Percentiles rank a stretch among this genome's conserved stretches.
Evolutionary conservation across 2,888 invertebrate genomes (phyloP).

Genomic region (Digitonthophagus gazella): DNA sequence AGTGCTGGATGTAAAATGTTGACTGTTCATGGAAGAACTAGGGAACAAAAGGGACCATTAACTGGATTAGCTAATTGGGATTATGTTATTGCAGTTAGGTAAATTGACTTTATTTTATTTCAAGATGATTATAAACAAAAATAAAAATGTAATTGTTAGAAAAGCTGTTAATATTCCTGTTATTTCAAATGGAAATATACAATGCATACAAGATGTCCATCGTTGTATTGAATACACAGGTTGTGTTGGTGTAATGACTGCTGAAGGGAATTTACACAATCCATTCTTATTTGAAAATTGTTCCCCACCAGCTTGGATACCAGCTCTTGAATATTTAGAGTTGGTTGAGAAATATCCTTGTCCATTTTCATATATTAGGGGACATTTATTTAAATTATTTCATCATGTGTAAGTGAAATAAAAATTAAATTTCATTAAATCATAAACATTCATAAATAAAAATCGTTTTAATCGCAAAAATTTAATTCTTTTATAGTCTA

Average conservation of each 20-base stretch:
- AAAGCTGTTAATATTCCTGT: constrained; percentile 87
- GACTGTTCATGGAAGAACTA: constrained; percentile 93
- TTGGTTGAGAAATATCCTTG: constrained; percentile 81
- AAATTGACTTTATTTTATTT: too few relatives aligned
- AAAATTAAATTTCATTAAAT: constrained; percentile 13
- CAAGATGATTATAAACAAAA: background rate
- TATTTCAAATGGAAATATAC: constrained; percentile 97
- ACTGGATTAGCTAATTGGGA: constrained; percentile 95
- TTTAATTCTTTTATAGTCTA: constrained; percentile 65
- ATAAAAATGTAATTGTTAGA: constrained; percentile 51
- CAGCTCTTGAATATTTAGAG: constrained; percentile 84
- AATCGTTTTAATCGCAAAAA: constrained; percentile 1
- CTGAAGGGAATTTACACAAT: constrained; percentile 96
- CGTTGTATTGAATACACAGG: constrained; percentile 83
- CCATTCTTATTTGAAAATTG: constrained; percentile 84
- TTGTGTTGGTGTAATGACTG: constrained; percentile 85
- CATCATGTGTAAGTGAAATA: constrained; percentile 77
- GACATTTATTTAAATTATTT: constrained; percentile 95
- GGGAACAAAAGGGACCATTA: constrained; percentile 93
- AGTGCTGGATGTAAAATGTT: constrained; percentile 87
- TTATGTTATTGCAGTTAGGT: constrained; percentile 89
- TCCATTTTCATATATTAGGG: constrained; percentile 84
- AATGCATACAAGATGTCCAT: constrained; percentile 81
- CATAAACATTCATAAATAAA: constrained; percentile 18
- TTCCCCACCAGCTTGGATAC: constrained; percentile 83